phyloP scores from a whole-genome alignment of 2,113 vertebrate species.

The Coturnix japonica region DNA sequence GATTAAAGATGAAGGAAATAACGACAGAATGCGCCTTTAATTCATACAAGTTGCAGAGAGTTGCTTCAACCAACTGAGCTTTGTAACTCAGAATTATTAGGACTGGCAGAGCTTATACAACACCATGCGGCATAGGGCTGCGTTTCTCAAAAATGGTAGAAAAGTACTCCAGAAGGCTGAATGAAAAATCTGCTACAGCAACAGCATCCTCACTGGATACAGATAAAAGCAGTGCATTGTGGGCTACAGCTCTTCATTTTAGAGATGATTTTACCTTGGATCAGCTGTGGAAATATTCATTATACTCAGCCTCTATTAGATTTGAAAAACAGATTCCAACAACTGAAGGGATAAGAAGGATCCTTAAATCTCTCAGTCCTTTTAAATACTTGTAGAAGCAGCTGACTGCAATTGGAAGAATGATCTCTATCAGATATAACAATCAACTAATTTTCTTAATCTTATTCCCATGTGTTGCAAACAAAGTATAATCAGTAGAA shows the following conservation, averaged over 20 bases:
- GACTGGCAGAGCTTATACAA: neutral
- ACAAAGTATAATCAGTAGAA: neutral
- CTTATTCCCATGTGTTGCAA: neutral
- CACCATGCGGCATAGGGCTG: neutral
- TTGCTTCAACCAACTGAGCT: neutral
- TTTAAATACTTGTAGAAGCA: neutral
- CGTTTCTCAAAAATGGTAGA: neutral
- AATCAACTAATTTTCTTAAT: neutral
- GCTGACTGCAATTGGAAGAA: neutral
- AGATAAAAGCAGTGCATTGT: neutral
- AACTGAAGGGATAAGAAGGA: neutral
- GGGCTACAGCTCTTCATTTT: neutral
- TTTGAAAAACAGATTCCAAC: neutral
- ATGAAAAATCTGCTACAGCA: neutral
- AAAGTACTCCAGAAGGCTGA: neutral
- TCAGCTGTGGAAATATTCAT: neutral
- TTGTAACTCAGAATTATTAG: neutral
- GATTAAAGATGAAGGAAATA: neutral
- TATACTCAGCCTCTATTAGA: neutral
- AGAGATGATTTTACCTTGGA: neutral
- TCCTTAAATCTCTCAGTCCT: neutral
- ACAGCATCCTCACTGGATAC: neutral
- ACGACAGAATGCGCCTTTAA: neutral
- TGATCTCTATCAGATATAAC: neutral
- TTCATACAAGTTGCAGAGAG: neutral